Evolutionary conservation across 2,888 invertebrate genomes (phyloP).

Genomic region (Chaetoderma sp.): DNA sequence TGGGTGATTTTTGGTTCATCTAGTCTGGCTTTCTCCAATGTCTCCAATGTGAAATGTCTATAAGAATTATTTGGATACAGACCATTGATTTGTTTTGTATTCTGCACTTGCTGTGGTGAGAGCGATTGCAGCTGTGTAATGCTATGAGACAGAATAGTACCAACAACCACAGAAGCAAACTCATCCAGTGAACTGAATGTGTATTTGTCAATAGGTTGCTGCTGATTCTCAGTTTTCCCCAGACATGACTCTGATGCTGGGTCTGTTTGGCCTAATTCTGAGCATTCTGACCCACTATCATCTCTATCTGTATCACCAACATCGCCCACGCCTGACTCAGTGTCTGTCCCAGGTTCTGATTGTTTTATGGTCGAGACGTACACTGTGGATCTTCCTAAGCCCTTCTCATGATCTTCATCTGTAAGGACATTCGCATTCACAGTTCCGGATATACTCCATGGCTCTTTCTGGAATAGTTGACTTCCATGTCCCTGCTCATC

Average conservation of each 20-base stretch:
- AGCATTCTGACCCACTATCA: slow-evolving; percentile 28
- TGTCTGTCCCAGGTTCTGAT: slow-evolving; percentile 20
- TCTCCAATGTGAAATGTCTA: slow-evolving; percentile 43
- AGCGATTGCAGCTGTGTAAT: slow-evolving; percentile 46
- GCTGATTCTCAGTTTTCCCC: background rate
- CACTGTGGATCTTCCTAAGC: slow-evolving; percentile 25
- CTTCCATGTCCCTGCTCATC: background rate
- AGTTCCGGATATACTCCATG: slow-evolving; percentile 38
- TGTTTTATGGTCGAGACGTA: background rate
- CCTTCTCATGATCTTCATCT: slow-evolving; percentile 27
- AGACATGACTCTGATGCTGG: too few species aligned
- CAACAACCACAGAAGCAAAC: slow-evolving; percentile 55
- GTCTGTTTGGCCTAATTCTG: too few species aligned
- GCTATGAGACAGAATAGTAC: slow-evolving; percentile 54
- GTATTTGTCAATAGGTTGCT: background rate
- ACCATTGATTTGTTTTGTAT: slow-evolving; percentile 37
- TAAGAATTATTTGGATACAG: slow-evolving; percentile 41
- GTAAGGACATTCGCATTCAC: slow-evolving; percentile 39
- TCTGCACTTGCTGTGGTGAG: slow-evolving; percentile 38
- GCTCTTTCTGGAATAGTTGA: slow-evolving; percentile 11
- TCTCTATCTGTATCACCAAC: slow-evolving; percentile 28
- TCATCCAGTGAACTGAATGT: slow-evolving; percentile 52
- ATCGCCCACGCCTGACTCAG: slow-evolving; percentile 30
- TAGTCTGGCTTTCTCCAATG: slow-evolving; percentile 46
- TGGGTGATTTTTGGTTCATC: slow-evolving; percentile 26